Evolutionary conservation across 2,797 vertebrate species (phyloP).

Genomic region (Hippocampus kuda): DNA sequence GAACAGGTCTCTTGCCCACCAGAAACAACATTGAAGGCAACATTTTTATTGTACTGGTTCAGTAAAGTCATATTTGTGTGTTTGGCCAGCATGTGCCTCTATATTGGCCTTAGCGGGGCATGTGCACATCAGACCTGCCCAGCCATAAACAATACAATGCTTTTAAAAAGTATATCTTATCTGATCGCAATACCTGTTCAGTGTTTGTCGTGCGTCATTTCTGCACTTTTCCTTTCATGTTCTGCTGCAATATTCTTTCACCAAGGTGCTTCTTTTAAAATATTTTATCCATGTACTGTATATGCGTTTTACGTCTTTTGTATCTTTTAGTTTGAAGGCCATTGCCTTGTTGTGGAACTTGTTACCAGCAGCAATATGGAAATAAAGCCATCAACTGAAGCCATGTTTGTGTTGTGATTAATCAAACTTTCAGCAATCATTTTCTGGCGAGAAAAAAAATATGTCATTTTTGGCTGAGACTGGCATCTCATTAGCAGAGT

Average conservation of each 20-base stretch:
- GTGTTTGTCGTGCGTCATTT: neutral
- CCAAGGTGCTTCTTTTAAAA: neutral
- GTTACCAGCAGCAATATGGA: neutral
- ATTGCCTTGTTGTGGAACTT: neutral
- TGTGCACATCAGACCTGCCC: neutral
- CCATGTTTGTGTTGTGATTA: slow-evolving; percentile 27
- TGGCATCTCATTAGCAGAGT: too few species aligned
- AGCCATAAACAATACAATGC: neutral
- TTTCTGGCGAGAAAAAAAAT: neutral
- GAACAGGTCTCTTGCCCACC: neutral
- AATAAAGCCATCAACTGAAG: slow-evolving; percentile 69
- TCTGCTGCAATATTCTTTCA: neutral
- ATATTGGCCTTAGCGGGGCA: neutral
- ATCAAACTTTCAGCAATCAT: neutral
- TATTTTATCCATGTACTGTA: neutral
- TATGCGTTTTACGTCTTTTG: neutral
- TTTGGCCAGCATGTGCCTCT: neutral
- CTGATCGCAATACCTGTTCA: neutral
- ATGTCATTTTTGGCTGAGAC: too few species aligned
- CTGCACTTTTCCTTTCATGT: neutral
- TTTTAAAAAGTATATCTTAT: neutral
- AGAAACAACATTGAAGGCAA: slow-evolving; percentile 1
- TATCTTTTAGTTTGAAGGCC: neutral
- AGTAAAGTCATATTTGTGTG: neutral
- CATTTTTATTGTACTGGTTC: neutral